Conservation (phyloP, 2,797 vertebrate species). For the Helostoma temminkii region DNA sequence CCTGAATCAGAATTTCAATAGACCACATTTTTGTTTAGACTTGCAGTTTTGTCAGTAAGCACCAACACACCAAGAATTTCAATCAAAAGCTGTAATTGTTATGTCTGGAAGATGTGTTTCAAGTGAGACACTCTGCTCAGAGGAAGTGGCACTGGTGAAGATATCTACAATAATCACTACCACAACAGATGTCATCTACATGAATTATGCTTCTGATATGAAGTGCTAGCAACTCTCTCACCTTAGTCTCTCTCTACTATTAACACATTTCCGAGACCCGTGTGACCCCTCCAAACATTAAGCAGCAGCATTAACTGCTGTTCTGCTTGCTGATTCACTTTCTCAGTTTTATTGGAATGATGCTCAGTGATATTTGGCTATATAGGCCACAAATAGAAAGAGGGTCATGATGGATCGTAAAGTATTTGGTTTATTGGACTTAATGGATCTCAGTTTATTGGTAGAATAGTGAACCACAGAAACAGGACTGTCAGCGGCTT, state of each 20-base stretch:
- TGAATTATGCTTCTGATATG: constrained; percentile 71
- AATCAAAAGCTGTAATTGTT: constrained; percentile 69
- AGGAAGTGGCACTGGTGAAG: constrained; percentile 40
- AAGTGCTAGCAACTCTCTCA: constrained; percentile 31
- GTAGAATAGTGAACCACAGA: constrained; percentile 42
- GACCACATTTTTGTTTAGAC: constrained; percentile 76
- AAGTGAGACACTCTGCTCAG: constrained; percentile 34
- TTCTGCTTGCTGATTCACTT: constrained; percentile 43
- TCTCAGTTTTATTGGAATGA: constrained; percentile 51
- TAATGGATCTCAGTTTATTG: constrained; percentile 72
- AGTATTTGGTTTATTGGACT: constrained; percentile 68
- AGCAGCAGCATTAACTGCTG: constrained; percentile 44
- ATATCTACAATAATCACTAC: constrained; percentile 53
- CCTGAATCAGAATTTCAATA: constrained; percentile 83
- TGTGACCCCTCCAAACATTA: constrained; percentile 49
- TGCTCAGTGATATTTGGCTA: constrained; percentile 43
- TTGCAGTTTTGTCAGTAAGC: constrained; percentile 73
- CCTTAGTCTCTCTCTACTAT: constrained; percentile 31
- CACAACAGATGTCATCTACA: constrained; percentile 64
- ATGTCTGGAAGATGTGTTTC: constrained; percentile 28
- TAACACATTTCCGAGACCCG: constrained; percentile 44
- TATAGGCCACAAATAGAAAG: constrained; percentile 54
- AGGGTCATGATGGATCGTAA: constrained; percentile 56
- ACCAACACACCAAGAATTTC: constrained; percentile 70
- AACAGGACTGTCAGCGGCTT: constrained; percentile 36